These are phyloP conservation scores for Ornithoptera alexandrae DNA, from an alignment of 2,888 invertebrate genomes.

Conservation along the genomic window DNA sequence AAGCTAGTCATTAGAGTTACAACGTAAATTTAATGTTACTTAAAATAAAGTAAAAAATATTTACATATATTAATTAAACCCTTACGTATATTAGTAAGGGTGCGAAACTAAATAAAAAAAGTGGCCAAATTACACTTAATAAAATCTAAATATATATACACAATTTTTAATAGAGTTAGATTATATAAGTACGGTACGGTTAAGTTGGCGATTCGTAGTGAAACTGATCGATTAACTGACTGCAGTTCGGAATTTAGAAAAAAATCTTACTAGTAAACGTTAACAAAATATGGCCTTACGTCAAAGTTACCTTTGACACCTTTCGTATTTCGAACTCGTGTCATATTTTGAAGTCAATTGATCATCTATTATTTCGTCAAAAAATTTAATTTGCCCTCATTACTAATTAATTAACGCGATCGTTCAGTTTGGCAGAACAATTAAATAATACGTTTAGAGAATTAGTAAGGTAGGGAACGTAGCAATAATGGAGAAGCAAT, in stretches of 20 bases:
- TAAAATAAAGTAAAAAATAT: constrained; percentile 62
- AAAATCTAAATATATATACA: constrained; percentile 78
- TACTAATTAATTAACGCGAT: too few species aligned
- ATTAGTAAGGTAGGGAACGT: constrained; percentile 62
- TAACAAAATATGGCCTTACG: background rate
- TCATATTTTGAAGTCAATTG: background rate
- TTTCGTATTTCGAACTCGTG: background rate
- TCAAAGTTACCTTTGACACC: background rate
- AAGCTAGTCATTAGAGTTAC: constrained; percentile 78
- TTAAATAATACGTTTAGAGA: constrained; percentile 19
- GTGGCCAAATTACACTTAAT: constrained; percentile 80
- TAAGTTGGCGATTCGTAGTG: constrained; percentile 44
- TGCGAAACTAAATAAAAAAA: constrained; percentile 58
- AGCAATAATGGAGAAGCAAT: constrained; percentile 77
- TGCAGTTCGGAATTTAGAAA: too few species aligned
- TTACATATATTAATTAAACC: constrained; percentile 64
- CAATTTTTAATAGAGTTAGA: constrained; percentile 70
- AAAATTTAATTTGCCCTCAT: background rate
- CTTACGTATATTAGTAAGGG: constrained; percentile 70
- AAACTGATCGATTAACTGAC: constrained; percentile 17
- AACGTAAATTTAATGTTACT: constrained; percentile 73
- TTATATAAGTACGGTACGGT: constrained; percentile 48
- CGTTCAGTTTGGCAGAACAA: constrained; percentile 16
- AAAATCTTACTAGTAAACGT: background rate
- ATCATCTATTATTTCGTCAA: constrained; percentile 7